Conservation (phyloP, 2,113 vertebrate genomes). For the Limnothrissa miodon region DNA sequence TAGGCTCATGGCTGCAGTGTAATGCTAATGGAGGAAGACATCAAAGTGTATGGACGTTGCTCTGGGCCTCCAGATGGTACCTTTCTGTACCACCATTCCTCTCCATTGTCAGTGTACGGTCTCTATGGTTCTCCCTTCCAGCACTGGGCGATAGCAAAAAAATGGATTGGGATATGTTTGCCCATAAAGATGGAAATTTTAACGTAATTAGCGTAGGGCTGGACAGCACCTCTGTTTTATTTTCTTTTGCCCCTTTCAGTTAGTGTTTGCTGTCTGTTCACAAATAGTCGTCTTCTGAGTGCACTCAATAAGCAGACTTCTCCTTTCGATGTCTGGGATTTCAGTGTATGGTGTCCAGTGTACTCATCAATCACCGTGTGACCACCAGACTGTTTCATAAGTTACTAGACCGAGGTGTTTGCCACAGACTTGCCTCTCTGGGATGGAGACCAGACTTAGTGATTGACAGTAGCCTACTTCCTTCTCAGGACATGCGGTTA, state of each 20-base stretch:
- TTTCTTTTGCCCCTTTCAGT: too few relatives aligned
- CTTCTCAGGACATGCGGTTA: neutral
- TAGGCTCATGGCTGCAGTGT: slow-evolving; percentile 36
- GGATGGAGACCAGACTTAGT: neutral
- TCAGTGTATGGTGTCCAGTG: too few relatives aligned
- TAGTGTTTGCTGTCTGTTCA: too few relatives aligned
- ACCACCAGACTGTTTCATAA: neutral
- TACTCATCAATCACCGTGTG: neutral
- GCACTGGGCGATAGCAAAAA: too few relatives aligned
- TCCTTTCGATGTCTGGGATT: too few relatives aligned
- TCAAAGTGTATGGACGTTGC: slow-evolving; percentile 43
- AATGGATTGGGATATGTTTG: too few relatives aligned
- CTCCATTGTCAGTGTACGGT: neutral
- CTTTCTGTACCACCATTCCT: neutral
- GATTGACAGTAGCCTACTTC: neutral
- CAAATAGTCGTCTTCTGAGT: too few relatives aligned
- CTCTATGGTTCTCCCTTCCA: neutral
- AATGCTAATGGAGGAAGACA: slow-evolving; percentile 44
- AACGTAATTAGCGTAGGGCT: too few relatives aligned
- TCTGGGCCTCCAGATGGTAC: slow-evolving; percentile 42
- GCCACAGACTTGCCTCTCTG: neutral
- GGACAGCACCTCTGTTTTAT: too few relatives aligned
- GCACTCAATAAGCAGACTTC: too few relatives aligned
- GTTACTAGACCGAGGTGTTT: neutral
- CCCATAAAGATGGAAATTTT: too few relatives aligned